These are phyloP conservation scores for Eupeodes corollae DNA, from an alignment of 1,140 invertebrate genomes.

Conservation along the genomic window DNA sequence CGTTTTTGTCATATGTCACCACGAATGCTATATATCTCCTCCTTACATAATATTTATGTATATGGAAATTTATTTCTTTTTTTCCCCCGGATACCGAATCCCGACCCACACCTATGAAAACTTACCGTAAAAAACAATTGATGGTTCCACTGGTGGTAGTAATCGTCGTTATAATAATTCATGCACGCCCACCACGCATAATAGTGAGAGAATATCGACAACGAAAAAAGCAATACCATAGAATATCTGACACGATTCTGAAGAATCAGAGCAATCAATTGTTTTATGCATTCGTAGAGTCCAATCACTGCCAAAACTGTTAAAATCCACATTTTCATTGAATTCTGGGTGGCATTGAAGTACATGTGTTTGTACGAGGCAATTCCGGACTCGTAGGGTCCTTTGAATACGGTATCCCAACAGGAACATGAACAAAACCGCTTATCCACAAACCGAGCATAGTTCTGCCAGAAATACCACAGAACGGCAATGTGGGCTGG, in stretches of 20 bases:
- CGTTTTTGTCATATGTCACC: too few relatives aligned
- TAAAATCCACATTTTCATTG: constrained; percentile 64
- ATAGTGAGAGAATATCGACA: constrained; percentile 68
- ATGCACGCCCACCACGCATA: constrained; percentile 76
- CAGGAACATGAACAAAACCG: constrained; percentile 63
- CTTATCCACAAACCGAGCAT: constrained; percentile 52
- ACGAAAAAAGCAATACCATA: constrained; percentile 60
- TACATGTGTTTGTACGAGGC: constrained; percentile 72
- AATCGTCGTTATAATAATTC: constrained; percentile 77
- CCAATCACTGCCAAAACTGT: constrained; percentile 53
- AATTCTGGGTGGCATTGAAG: constrained; percentile 66
- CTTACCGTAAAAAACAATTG: constrained; percentile 59
- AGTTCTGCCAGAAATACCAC: constrained; percentile 60
- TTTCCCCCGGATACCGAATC: too few relatives aligned
- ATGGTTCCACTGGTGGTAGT: constrained; percentile 63
- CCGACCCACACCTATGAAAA: too few relatives aligned
- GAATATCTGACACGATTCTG: constrained; percentile 46
- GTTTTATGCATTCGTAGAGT: constrained; percentile 60
- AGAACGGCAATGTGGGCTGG: constrained; percentile 52
- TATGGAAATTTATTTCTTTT: too few relatives aligned
- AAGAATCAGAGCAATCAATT: constrained; percentile 46
- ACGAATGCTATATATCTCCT: too few relatives aligned
- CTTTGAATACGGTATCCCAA: constrained; percentile 74
- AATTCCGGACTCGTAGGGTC: constrained; percentile 64
- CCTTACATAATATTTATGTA: too few relatives aligned